phyloP scores from a whole-genome alignment of 2,797 vertebrate species.

The Dallia pectoralis region DNA sequence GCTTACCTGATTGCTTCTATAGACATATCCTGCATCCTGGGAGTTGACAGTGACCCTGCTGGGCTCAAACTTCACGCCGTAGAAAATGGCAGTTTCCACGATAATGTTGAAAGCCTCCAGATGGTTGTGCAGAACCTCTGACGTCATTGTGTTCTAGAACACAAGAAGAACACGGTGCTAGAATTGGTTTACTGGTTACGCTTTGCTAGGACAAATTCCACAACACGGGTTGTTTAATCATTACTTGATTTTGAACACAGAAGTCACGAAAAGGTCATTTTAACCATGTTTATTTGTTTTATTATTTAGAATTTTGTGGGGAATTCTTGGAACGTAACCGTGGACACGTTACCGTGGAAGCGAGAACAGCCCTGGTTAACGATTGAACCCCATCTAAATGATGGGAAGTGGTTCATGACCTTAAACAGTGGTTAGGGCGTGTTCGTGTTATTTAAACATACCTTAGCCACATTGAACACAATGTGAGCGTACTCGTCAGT shows the following conservation, averaged over 20 bases:
- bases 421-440: background rate
- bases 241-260: too few species aligned
- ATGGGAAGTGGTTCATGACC: too few species aligned
- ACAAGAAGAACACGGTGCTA: background rate
- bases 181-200: constrained; percentile 49
- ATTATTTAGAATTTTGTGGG: too few species aligned
- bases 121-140: constrained; percentile 72
- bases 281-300: too few species aligned
- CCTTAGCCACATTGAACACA: constrained; percentile 72
- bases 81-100: constrained; percentile 73
- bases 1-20: constrained; percentile 76
- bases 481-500: constrained; percentile 75
- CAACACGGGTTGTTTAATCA: too few species aligned
- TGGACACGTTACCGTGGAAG: too few species aligned
- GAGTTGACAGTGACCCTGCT: constrained; percentile 77
- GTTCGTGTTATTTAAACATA: constrained; percentile 22
- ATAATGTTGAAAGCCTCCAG: constrained; percentile 71
- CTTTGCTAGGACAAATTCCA: too few species aligned
- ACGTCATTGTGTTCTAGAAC: constrained; percentile 77
- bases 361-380: too few species aligned
- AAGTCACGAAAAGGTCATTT: too few species aligned
- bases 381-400: too few species aligned
- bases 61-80: constrained; percentile 75
- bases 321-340: too few species aligned
- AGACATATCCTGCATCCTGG: constrained; percentile 74